Evolutionary conservation across 2,888 invertebrate species (phyloP), one percentile per base, ranked within the genome.

Genomic region (Melinaea marsaeus): DNA sequence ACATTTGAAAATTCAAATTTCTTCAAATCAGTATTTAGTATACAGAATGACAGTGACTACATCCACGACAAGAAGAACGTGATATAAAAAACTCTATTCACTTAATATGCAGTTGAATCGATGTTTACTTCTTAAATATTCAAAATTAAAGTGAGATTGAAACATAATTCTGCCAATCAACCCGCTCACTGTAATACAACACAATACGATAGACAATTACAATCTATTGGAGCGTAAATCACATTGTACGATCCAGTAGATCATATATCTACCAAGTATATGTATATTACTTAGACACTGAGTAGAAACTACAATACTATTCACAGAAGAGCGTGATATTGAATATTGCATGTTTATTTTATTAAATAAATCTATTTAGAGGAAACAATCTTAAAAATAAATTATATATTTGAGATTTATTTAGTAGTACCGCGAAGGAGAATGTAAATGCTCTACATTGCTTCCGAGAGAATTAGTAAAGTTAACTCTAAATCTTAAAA

Each of bases 401-500:
- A 22, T 22, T 22, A 22, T 22, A 22, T 22, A 22, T 22, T 22
- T 22, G 22, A 22, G 22, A 22, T 22, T 22, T 22, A 22, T 22
- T 22, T 22, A 22, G 22, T 22, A 22, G 22, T 22, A 22, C n/a
- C 3, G 46, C 13, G 1, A 22, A 22, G 22, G 22, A 22, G 22
- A 22, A 22, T 22, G 22, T 22, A 22, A 22, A 1, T 22, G 56
- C 58, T 62, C 55, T 34, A 58, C 59, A 63, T 42, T 59, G 48
- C 63, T 56, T 59, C 56, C 48, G 59, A 59, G 35, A 56, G 54
- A 54, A 58, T 63, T 57, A 42, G 59, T 37, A 55, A 63, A 63
- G 63, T 63, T 59, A 48, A 63, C 58, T 62, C 37, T n/a, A 32
- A 55, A 58, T 63, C 63, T 59, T 59, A 63, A 63, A 59, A 62